Evolutionary conservation across 2,797 vertebrate genomes (phyloP), one percentile per base, ranked within the genome.

Genomic region (Amblyraja radiata): DNA sequence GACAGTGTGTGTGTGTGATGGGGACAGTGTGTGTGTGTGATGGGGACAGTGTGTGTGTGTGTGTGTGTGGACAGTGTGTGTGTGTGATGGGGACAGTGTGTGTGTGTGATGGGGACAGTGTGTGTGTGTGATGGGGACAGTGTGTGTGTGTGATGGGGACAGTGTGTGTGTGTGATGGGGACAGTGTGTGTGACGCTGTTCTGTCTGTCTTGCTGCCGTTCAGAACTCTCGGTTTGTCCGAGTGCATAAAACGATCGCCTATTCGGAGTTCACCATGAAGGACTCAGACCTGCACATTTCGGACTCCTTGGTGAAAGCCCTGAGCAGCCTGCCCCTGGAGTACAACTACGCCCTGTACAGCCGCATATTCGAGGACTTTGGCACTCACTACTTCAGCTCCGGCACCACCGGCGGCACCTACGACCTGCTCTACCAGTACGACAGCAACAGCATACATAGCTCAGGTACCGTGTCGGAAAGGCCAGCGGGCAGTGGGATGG

Each of bases 311-410:
- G 95, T 98, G 63, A 96, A 97, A 95, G 97, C 97, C 93, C 97
- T 99, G 63, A 97, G 96, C 58, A 95, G 96, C 0, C 96, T 99
- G 78, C 98, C 98, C 4, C 95, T 99, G 68, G 97, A 98, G 11
- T 99, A 99, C 95, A 99, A 97, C 96, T 99, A 97, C 4, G 96
- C 97, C 88, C 96, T 98, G 91, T 99, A 99, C 94, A 98, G 97
- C 94, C 96, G 97, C 90, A 97, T 99, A 95, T 99, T 99, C 94
- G 96, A 98, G 93, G 95, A 96, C 90, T 99, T 98, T 9, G 98
- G 99, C 63, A 99, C 98, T 6, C 98, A 99, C 94, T 99, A 98
- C 95, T 98, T 98, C 93, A 95, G 95, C 71, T 97, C 97, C 6
- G 98, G 98, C 63, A 97, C 96, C 36, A 95, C 99, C 94, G 98